phyloP scores from a whole-genome alignment of 2,113 vertebrate species.

The Rhineura floridana region DNA sequence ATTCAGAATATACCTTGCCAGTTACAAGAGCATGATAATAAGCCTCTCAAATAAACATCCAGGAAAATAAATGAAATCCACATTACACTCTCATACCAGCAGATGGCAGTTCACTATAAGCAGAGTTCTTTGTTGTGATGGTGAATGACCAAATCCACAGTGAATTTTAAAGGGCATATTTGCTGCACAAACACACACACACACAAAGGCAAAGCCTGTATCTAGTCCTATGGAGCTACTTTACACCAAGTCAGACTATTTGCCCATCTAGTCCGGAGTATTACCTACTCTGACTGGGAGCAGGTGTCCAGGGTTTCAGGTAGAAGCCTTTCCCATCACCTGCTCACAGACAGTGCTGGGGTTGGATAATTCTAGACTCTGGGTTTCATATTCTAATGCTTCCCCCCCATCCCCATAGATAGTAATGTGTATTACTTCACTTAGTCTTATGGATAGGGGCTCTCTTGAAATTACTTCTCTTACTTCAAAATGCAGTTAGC shows the following conservation, averaged over 20 bases:
- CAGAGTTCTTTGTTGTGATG: constrained; percentile 33
- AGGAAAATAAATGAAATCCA: background rate
- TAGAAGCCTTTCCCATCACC: no score
- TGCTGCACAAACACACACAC: background rate
- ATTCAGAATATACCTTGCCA: background rate
- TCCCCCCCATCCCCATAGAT: no score
- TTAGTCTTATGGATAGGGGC: no score
- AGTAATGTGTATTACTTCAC: no score
- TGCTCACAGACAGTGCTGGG: no score
- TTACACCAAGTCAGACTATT: background rate
- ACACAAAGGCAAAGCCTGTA: background rate
- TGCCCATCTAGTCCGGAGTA: background rate
- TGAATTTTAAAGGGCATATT: constrained; percentile 23
- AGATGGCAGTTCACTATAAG: constrained; percentile 70
- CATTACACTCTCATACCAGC: constrained; percentile 58
- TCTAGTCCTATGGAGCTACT: background rate
- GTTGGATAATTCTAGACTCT: no score
- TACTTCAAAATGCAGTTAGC: no score
- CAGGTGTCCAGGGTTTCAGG: no score
- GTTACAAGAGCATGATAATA: background rate
- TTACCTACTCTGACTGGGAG: background rate
- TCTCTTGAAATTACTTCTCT: no score
- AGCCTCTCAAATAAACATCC: background rate
- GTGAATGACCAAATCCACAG: constrained; percentile 24
- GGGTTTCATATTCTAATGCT: no score